Conservation (phyloP, 2,888 invertebrate genomes). For the Atrina japonica region DNA sequence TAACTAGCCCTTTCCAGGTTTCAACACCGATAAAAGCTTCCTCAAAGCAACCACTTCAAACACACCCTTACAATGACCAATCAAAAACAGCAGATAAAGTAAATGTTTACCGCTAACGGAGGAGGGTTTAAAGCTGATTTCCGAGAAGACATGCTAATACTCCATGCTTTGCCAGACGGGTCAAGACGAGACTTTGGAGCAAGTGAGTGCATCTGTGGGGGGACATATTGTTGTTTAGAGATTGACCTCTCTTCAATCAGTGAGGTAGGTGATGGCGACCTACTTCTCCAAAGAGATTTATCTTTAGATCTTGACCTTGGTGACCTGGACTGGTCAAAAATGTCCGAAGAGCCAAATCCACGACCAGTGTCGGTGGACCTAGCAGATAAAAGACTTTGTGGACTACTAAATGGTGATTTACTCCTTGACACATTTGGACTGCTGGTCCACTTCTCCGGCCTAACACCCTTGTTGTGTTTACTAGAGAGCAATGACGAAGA, state of each 20-base stretch:
- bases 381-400: constrained; percentile 18
- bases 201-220: constrained; percentile 30
- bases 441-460: background rate
- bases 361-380: constrained; percentile 23
- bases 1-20: no score
- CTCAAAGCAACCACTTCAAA: no score
- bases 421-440: background rate
- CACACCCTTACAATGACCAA: no score
- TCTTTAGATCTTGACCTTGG: background rate
- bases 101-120: constrained; percentile 19
- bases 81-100: no score
- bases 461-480: background rate
- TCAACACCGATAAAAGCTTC: no score
- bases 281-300: constrained; percentile 15
- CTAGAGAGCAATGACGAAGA: no score
- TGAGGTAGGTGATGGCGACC: constrained; percentile 35
- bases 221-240: constrained; percentile 12
- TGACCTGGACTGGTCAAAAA: background rate
- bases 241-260: constrained; percentile 20
- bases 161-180: background rate
- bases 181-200: no score
- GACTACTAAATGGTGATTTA: background rate
- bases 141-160: constrained; percentile 15
- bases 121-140: constrained; percentile 22
- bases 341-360: constrained; percentile 5